Percentiles rank a stretch among this genome's conserved stretches.
Evolutionary conservation across 2,888 invertebrate species (phyloP).

Genomic region (Pristionchus exspectatus): DNA sequence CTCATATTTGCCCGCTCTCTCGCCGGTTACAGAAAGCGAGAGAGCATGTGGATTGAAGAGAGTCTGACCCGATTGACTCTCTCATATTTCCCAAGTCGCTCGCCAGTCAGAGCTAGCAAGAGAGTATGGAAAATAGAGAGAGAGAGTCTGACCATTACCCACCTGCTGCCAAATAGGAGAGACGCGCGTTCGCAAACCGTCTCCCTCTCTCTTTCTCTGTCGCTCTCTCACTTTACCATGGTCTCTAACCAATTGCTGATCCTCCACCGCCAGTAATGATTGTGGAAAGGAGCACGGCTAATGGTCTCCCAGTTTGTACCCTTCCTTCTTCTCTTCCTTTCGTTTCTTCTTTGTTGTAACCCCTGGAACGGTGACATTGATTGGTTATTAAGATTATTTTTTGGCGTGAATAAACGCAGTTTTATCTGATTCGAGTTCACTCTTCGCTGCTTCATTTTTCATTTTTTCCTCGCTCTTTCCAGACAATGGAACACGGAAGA

Average conservation of each 20-base stretch:
- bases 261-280: not conserved
- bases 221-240: not conserved
- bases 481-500: too few relatives aligned
- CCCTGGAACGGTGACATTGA: not conserved
- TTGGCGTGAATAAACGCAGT: too few relatives aligned
- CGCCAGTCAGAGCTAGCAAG: too few relatives aligned
- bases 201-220: slow-evolving; percentile 19
- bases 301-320: not conserved
- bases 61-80: not conserved
- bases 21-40: not conserved
- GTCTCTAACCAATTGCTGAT: not conserved
- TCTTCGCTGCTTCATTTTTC: too few relatives aligned
- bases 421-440: too few relatives aligned
- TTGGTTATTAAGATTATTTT: too few relatives aligned
- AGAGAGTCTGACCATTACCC: not conserved
- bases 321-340: not conserved
- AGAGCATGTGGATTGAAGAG: not conserved
- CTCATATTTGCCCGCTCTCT: not conserved
- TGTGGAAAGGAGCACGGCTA: not conserved
- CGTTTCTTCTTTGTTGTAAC: not conserved
- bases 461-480: too few relatives aligned
- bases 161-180: not conserved
- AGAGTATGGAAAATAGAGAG: not conserved
- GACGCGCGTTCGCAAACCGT: not conserved
- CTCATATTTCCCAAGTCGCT: too few relatives aligned